Conservation (phyloP, 2,113 vertebrate genomes). For the Misgurnus anguillicaudatus region DNA sequence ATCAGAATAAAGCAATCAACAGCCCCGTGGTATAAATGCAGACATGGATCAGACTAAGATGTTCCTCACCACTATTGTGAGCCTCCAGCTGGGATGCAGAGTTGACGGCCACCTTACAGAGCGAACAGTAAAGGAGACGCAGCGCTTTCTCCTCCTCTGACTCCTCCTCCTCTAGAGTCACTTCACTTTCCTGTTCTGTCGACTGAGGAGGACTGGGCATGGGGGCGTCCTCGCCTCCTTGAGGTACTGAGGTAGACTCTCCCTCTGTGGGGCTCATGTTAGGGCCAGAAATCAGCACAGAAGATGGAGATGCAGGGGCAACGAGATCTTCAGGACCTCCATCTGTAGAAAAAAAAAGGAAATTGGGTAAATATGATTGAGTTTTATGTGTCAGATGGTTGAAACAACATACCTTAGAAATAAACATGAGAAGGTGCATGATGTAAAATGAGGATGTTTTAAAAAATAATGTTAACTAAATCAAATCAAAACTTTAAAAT, state of each 20-base stretch:
- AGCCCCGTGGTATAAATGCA: too few species aligned
- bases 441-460: too few species aligned
- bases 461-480: too few species aligned
- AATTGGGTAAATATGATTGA: background rate
- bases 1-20: too few species aligned
- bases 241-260: constrained; percentile 76
- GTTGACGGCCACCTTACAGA: constrained; percentile 98
- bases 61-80: constrained; percentile 91
- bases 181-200: constrained; percentile 74
- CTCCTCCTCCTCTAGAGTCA: constrained; percentile 74
- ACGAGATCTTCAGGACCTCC: constrained; percentile 68
- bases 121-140: constrained; percentile 94
- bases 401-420: background rate
- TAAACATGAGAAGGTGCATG: too few species aligned
- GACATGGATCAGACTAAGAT: too few species aligned
- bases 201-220: constrained; percentile 61
- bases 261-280: constrained; percentile 63
- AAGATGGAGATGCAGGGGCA: constrained; percentile 69
- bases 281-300: constrained; percentile 67
- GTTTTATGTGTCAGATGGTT: background rate
- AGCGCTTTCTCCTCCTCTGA: constrained; percentile 95
- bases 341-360: constrained; percentile 68
- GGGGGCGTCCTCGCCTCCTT: constrained; percentile 70
- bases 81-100: constrained; percentile 96
- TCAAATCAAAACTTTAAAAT: too few species aligned